Conservation (phyloP, 2,797 vertebrate species). For the Lycodopsis pacificus region DNA sequence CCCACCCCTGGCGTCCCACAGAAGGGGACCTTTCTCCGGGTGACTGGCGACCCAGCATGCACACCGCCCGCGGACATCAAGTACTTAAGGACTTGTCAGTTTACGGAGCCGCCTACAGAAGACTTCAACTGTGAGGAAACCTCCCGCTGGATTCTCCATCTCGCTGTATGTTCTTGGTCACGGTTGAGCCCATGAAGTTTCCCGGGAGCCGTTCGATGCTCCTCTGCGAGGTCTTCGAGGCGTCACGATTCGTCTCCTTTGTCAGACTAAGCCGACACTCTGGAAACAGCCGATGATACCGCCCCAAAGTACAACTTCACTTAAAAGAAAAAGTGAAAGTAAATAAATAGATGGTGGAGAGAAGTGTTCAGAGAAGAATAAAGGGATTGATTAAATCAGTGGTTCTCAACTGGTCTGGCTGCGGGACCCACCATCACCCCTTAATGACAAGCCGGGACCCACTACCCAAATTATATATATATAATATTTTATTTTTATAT, state of each 20-base stretch:
- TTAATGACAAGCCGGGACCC: no score
- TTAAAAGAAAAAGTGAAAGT: slow-evolving; percentile 31
- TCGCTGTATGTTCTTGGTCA: slow-evolving; percentile 49
- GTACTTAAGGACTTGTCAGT: slow-evolving; percentile 67
- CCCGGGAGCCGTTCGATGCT: slow-evolving; percentile 49
- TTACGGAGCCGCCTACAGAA: slow-evolving; percentile 42
- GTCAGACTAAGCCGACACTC: slow-evolving; percentile 27
- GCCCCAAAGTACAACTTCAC: slow-evolving; percentile 21
- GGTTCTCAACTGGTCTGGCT: no score
- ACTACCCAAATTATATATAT: no score
- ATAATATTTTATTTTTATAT: no score
- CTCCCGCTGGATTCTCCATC: slow-evolving; percentile 55
- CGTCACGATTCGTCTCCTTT: slow-evolving; percentile 27
- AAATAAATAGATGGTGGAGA: neutral
- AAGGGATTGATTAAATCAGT: slow-evolving; percentile 7
- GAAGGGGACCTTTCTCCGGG: slow-evolving; percentile 56
- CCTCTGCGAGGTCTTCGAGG: slow-evolving; percentile 30
- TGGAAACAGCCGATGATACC: slow-evolving; percentile 32
- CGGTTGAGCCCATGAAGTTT: slow-evolving; percentile 43
- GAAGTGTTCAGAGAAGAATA: slow-evolving; percentile 18
- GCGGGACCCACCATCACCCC: no score
- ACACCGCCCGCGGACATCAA: slow-evolving; percentile 38
- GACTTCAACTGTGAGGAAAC: slow-evolving; percentile 53
- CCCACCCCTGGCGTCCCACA: slow-evolving; percentile 38
- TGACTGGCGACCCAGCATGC: slow-evolving; percentile 54